Evolutionary conservation across 2,113 vertebrate species (phyloP), one percentile per base, ranked within the genome.

Genomic region (Brachyhypopomus gauderio): DNA sequence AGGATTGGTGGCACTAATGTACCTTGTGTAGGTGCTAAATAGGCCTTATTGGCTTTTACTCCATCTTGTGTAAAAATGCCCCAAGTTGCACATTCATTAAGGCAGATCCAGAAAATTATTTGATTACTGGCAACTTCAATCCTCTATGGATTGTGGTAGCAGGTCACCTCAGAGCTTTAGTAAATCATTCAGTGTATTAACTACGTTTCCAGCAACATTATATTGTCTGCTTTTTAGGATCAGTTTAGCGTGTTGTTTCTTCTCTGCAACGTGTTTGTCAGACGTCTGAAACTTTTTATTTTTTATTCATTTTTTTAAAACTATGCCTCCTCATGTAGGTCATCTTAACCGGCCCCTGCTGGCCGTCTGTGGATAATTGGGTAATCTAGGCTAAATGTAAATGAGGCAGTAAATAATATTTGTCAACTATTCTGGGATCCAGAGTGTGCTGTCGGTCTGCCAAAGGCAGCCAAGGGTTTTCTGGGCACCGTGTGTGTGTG

Each of bases 391-490:
- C 12, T 41, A 38, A 41, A 41, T 69, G 62, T 22, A 34, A 2
- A 66, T 48, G n/a, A 71, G 14, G 3, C 52, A 23, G 38, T 67
- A 36, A 34, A 58, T 17, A 56, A 55, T 72, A 72, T 69, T 55
- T 16, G 20, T 59, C 8, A 36, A 7, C 62, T 30, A 27, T 58
- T 67, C 45, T 52, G 45, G 45, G 45, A 52, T 14, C 9, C 45
- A 14, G 45, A 55, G 45, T 45, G 41, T 81, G 58, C 22, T 45
- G 16, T 75, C 25, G 52, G 12, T 67, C 19, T 75, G 52, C 63
- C 22, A 22, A 66, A 34, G 22, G 20, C 17, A 3, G 3, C 4
- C 9, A 27, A 0, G 19, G 8, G 59, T 14, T 3, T 17, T 19
- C 58, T 25, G 64, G 11, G 3, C 55, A 5, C 27, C 7, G 6